Percentiles rank a stretch among this genome's conserved stretches.
phyloP scores from a whole-genome alignment of 2,888 invertebrate species.

The Dryocosmus kuriphilus region DNA sequence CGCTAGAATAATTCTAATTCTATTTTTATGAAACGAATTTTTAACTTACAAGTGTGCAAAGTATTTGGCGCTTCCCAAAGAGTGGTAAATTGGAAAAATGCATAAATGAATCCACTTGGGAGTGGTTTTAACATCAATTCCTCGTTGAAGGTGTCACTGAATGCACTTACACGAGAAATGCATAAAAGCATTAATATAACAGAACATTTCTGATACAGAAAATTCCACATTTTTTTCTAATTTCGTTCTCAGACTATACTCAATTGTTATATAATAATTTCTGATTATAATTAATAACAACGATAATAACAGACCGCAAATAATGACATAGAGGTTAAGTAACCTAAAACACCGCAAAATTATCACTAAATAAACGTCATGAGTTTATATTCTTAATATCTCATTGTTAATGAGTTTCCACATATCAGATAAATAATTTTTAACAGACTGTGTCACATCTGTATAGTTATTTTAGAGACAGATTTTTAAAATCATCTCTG shows the following conservation, averaged over 20 bases:
- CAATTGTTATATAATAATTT: background rate
- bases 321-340: background rate
- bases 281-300: background rate
- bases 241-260: background rate
- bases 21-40: conserved; percentile 43
- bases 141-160: conserved; percentile 88
- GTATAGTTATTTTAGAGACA: no score
- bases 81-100: conserved; percentile 95
- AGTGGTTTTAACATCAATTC: conserved; percentile 93
- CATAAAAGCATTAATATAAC: conserved; percentile 17
- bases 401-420: background rate
- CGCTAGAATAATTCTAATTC: background rate
- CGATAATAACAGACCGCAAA: background rate
- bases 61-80: conserved; percentile 80
- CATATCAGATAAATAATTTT: background rate
- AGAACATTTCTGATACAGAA: background rate
- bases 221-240: background rate
- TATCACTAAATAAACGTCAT: background rate
- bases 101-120: conserved; percentile 89
- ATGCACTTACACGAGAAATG: conserved; percentile 43
- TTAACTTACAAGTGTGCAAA: conserved; percentile 65
- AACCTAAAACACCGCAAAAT: background rate
- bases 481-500: background rate
- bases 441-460: background rate
- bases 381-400: background rate